Conservation (phyloP, 2,797 vertebrate genomes). For the Artibeus jamaicensis region DNA sequence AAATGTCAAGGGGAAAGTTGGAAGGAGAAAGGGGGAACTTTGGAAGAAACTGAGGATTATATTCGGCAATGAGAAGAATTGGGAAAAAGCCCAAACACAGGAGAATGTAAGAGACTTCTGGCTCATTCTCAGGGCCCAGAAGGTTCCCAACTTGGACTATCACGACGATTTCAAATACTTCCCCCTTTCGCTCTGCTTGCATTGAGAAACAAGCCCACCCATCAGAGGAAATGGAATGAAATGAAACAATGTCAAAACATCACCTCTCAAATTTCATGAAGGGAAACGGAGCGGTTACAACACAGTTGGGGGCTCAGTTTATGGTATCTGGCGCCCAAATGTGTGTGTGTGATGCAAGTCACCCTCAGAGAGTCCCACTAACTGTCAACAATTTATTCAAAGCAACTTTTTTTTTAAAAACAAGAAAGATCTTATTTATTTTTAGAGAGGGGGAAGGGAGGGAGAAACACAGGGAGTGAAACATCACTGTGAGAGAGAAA, state of each 20-base stretch:
- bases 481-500: no score
- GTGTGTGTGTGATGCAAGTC: background rate
- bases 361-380: background rate
- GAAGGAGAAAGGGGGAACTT: background rate
- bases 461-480: background rate
- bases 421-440: background rate
- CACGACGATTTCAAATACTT: background rate
- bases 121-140: background rate
- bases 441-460: background rate
- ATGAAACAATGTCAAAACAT: constrained; percentile 67
- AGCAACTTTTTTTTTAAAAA: background rate
- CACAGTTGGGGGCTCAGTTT: background rate
- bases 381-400: background rate
- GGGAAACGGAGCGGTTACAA: constrained; percentile 62
- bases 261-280: constrained; percentile 59
- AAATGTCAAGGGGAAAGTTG: background rate
- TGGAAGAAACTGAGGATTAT: background rate
- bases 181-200: constrained; percentile 38
- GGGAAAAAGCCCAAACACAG: background rate
- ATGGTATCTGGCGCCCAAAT: constrained; percentile 1
- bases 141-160: background rate
- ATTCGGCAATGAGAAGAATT: background rate
- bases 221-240: constrained; percentile 63
- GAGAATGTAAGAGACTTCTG: background rate
- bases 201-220: constrained; percentile 63